phyloP scores from a whole-genome alignment of 2,113 vertebrate species.

The Clarias macrocephalus region DNA sequence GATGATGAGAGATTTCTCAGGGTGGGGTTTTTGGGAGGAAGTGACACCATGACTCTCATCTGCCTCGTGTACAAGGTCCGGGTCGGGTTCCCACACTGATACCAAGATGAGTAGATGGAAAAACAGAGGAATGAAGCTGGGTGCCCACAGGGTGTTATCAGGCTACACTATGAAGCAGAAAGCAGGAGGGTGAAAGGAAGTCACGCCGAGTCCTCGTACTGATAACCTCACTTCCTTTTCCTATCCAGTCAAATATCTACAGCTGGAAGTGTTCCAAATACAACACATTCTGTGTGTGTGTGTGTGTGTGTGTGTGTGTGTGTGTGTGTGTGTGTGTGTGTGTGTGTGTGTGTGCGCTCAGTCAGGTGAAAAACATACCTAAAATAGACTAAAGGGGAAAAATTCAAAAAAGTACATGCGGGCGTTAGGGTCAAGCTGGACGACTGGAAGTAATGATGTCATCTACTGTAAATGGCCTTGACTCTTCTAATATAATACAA shows the following conservation, averaged over 20 bases:
- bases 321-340: not conserved
- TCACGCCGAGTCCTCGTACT: conserved; percentile 53
- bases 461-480: too few relatives aligned
- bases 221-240: conserved; percentile 55
- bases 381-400: conserved; percentile 15
- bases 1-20: conserved; percentile 8
- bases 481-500: too few relatives aligned
- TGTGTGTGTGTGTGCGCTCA: not conserved
- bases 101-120: conserved; percentile 71
- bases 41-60: conserved; percentile 13
- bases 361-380: not conserved
- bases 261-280: conserved; percentile 15
- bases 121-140: conserved; percentile 48
- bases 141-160: conserved; percentile 47
- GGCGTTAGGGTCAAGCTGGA: not conserved
- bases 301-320: too few relatives aligned
- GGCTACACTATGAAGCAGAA: conserved; percentile 43
- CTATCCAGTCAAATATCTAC: conserved; percentile 32
- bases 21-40: conserved; percentile 21
- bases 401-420: not conserved
- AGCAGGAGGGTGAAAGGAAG: conserved; percentile 55
- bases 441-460: not conserved
- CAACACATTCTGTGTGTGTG: conserved; percentile 18
- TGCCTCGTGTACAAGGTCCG: not conserved
- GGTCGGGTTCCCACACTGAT: conserved; percentile 47